These are phyloP conservation scores for Drosophila pullipes DNA, from an alignment of 2,888 invertebrate species.

Conservation along the genomic window DNA sequence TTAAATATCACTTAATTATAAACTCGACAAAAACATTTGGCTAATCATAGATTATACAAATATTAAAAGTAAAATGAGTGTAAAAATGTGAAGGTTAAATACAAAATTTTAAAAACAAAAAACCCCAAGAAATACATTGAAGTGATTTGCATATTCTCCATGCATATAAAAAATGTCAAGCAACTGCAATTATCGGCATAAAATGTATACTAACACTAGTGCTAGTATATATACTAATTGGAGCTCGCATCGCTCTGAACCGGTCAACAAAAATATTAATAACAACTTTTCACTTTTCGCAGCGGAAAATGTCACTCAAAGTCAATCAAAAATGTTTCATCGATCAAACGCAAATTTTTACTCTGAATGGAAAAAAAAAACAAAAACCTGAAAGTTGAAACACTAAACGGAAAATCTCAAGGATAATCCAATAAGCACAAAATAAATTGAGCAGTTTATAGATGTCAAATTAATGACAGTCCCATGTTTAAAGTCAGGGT, in stretches of 20 bases:
- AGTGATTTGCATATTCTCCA: conserved; percentile 63
- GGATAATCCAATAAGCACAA: conserved; percentile 46
- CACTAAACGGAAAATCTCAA: conserved; percentile 21
- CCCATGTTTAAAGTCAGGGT: conserved; percentile 10
- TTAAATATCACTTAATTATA: conserved; percentile 66
- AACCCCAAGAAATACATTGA: conserved; percentile 11
- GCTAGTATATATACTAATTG: conserved; percentile 12
- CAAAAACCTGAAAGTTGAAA: conserved; percentile 13
- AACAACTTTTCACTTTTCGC: conserved; percentile 78
- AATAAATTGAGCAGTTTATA: conserved; percentile 58
- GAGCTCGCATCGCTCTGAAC: conserved; percentile 43
- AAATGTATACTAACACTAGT: conserved; percentile 12
- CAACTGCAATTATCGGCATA: conserved; percentile 22
- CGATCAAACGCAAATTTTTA: conserved; percentile 32
- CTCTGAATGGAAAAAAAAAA: background rate
- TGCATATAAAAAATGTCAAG: background rate
- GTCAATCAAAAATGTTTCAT: conserved; percentile 56
- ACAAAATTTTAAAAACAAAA: conserved; percentile 12
- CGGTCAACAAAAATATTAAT: conserved; percentile 53
- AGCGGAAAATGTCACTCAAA: conserved; percentile 78
- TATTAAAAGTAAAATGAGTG: conserved; percentile 1
- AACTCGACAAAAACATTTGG: conserved; percentile 40
- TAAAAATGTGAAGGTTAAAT: conserved; percentile 62
- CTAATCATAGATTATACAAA: conserved; percentile 56
- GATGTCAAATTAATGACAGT: conserved; percentile 57